Percentiles rank a stretch among this genome's conserved stretches.
Evolutionary conservation across 53 echinoderm and acorn worm species (phyloP).

Genomic region (Antedon mediterranea): DNA sequence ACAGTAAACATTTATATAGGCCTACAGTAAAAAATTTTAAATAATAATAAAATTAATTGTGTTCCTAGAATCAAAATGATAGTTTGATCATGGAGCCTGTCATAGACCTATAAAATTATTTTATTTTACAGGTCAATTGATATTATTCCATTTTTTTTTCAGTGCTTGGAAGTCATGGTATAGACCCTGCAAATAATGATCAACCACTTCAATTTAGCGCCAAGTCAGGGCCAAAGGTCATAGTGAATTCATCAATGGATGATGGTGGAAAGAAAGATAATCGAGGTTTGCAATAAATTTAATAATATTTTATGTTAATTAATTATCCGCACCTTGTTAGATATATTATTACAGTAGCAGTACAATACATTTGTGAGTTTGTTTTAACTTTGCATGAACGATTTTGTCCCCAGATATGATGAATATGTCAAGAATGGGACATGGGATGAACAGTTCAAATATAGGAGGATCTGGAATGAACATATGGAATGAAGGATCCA

Average conservation of each 20-base stretch:
- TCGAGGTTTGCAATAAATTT: neutral
- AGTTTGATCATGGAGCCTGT: too few species aligned
- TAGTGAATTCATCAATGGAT: neutral
- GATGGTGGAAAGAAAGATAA: neutral
- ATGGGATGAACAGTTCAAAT: neutral
- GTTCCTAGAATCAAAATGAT: too few species aligned
- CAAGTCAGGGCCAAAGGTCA: conserved; percentile 1
- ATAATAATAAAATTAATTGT: too few species aligned
- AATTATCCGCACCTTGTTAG: too few species aligned
- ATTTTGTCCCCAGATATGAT: neutral
- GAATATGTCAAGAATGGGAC: neutral
- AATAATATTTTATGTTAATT: too few species aligned
- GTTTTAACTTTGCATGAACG: too few species aligned
- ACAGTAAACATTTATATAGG: too few species aligned
- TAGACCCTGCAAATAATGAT: conserved; percentile 15
- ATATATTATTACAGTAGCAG: too few species aligned
- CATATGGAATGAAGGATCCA: conserved; percentile 1
- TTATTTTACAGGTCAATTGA: neutral
- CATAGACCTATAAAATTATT: too few species aligned
- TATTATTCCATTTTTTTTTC: neutral
- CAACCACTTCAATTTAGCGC: conserved; percentile 9
- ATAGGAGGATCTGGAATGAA: neutral
- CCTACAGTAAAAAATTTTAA: too few species aligned
- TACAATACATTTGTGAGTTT: too few species aligned
- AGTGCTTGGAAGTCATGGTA: neutral